Conservation (phyloP, 2,888 invertebrate species). For the Andrena fulva region DNA sequence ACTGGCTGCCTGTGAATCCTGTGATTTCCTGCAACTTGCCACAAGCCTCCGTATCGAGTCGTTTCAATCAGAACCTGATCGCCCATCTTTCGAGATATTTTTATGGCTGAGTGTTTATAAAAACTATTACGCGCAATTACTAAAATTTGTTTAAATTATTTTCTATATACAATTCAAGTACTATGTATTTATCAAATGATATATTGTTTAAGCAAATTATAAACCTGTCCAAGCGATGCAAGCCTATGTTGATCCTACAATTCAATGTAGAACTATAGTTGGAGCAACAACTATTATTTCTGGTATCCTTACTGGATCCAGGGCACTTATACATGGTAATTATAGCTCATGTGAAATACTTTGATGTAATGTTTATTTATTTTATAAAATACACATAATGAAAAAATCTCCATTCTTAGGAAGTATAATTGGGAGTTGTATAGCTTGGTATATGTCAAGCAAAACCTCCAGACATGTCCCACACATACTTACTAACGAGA, state of each 20-base stretch:
- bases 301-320: constrained; percentile 19
- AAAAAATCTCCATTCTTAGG: neutral
- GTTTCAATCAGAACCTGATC: no score
- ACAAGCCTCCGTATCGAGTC: no score
- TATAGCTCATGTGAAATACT: neutral
- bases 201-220: neutral
- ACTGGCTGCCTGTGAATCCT: no score
- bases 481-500: constrained; percentile 1
- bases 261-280: neutral
- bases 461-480: neutral
- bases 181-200: neutral
- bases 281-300: constrained; percentile 1
- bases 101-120: no score
- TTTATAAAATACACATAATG: neutral
- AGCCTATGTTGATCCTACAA: neutral
- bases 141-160: no score
- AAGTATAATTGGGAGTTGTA: neutral
- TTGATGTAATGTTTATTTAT: neutral
- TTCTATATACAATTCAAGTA: neutral
- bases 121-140: no score
- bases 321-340: constrained; percentile 9
- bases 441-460: neutral
- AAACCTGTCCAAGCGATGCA: neutral
- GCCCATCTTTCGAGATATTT: no score
- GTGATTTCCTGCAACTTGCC: no score